Evolutionary conservation across 2,888 invertebrate species (phyloP), one percentile per base, ranked within the genome.

Genomic region (Laothoe populi): DNA sequence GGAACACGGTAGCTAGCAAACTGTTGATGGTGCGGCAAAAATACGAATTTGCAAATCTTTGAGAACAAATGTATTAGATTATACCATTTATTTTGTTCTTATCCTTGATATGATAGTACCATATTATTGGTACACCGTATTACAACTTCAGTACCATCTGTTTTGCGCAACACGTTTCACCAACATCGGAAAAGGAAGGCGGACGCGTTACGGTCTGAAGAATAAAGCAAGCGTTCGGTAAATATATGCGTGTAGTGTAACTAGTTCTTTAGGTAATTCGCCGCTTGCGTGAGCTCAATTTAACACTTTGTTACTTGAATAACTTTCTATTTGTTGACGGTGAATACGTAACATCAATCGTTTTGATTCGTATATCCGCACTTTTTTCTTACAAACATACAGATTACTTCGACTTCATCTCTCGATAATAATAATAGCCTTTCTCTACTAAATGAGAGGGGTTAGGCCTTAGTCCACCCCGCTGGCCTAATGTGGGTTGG

Each of bases 131-230:
- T 8, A 26, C 49, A 49, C 48, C 66, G 64, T 69, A 69, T 69
- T 74, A 73, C 71, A 64, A 73, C 71, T 70, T 76, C 76, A 78
- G 77, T 71, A 73, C n/a, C n/a, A n/a, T 71, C 66, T 68, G 64
- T 75, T 84, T 89, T 89, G 79, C 87, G 87, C 83, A 90, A 91
- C 71, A 72, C 85, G 90, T 91, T 92, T 90, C 90, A 90, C 90
- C 82, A 71, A 78, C 86, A 69, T 81, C 82, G 90, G 91, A 90
- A 91, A 90, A 84, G 90, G 90, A 90, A 90, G 85, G 77, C 79
- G 80, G 80, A 79, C 77, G 73, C 76, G 83, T 84, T 78, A 87
- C 81, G 89, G 79, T 81, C 77, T 77, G 76, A 66, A 73, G 81
- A 74, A 70, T 77, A 68, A 74, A 73, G 76, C 74, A 75, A 79